These are phyloP conservation scores for Drosophila percnosoma DNA, from an alignment of 2,888 invertebrate species.

Conservation along the genomic window DNA sequence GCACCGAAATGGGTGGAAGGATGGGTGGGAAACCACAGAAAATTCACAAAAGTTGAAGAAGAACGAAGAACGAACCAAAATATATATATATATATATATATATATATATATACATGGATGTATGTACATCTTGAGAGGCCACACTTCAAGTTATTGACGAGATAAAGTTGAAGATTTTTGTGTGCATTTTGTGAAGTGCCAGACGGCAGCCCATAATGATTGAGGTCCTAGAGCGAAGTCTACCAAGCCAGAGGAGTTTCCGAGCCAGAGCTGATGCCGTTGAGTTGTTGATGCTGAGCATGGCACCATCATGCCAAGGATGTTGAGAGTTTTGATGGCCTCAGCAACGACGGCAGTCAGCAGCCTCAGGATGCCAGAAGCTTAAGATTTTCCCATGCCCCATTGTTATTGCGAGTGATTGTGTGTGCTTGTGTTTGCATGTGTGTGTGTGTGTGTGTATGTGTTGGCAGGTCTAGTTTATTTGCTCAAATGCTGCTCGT, in stretches of 20 bases:
- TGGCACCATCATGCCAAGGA: conserved; percentile 30
- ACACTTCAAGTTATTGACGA: conserved; percentile 77
- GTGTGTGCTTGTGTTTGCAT: conserved; percentile 38
- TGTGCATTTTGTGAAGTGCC: conserved; percentile 79
- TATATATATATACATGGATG: background rate
- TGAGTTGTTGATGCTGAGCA: conserved; percentile 54
- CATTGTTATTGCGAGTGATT: conserved; percentile 33
- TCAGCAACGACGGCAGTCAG: conserved; percentile 28
- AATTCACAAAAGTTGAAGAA: conserved; percentile 22
- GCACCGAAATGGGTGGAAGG: background rate
- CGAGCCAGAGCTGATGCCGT: conserved; percentile 47
- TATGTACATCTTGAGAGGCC: conserved; percentile 30
- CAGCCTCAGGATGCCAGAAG: conserved; percentile 55
- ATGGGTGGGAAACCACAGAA: conserved; percentile 36
- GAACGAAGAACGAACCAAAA: conserved; percentile 1
- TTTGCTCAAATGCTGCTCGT: conserved; percentile 76
- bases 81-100: background rate
- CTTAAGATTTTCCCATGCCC: conserved; percentile 46
- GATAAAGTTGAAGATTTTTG: conserved; percentile 80
- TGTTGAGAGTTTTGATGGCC: conserved; percentile 51
- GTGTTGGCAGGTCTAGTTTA: conserved; percentile 69
- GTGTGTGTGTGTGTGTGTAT: conserved; percentile 18
- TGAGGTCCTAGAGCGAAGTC: conserved; percentile 35
- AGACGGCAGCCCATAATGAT: conserved; percentile 72
- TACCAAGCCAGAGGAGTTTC: conserved; percentile 2